These are phyloP conservation scores for Lepidochrysops patricia DNA, from an alignment of 2,888 invertebrate species.

Conservation along the genomic window DNA sequence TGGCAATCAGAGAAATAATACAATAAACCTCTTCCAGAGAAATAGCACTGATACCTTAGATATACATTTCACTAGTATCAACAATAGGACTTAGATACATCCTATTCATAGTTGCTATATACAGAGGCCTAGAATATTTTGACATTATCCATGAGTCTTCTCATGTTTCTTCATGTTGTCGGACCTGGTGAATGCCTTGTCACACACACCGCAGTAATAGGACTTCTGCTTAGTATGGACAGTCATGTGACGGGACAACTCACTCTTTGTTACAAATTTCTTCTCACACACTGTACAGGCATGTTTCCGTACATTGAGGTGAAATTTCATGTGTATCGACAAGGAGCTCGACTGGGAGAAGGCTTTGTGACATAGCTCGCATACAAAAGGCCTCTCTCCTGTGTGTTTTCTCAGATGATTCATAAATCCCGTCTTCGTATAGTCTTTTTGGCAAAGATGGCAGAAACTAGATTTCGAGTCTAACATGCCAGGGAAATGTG, in stretches of 20 bases:
- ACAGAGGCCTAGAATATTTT: constrained; percentile 19
- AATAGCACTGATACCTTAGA: constrained; percentile 8
- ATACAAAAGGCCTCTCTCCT: constrained; percentile 69
- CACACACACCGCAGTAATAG: constrained; percentile 70
- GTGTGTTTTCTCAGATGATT: constrained; percentile 70
- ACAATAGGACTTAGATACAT: background rate
- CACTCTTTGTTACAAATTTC: constrained; percentile 72
- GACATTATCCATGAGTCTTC: constrained; percentile 65
- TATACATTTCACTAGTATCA: background rate
- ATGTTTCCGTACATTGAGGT: constrained; percentile 69
- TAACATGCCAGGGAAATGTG: constrained; percentile 68
- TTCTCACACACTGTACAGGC: constrained; percentile 71
- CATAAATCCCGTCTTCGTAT: constrained; percentile 71
- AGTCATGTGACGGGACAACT: constrained; percentile 72
- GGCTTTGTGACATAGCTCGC: constrained; percentile 69
- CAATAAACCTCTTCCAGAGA: constrained; percentile 2
- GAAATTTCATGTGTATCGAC: constrained; percentile 72
- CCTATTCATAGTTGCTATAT: constrained; percentile 21
- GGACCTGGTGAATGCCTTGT: constrained; percentile 70
- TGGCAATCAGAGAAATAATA: constrained; percentile 59
- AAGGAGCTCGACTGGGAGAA: constrained; percentile 71
- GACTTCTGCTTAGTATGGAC: constrained; percentile 72
- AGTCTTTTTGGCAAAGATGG: constrained; percentile 71
- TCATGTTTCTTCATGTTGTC: constrained; percentile 74
- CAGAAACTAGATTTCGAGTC: constrained; percentile 72